Conservation (phyloP, 37 sponge, comb jelly and placozoan species). For the Ephydatia muelleri region DNA sequence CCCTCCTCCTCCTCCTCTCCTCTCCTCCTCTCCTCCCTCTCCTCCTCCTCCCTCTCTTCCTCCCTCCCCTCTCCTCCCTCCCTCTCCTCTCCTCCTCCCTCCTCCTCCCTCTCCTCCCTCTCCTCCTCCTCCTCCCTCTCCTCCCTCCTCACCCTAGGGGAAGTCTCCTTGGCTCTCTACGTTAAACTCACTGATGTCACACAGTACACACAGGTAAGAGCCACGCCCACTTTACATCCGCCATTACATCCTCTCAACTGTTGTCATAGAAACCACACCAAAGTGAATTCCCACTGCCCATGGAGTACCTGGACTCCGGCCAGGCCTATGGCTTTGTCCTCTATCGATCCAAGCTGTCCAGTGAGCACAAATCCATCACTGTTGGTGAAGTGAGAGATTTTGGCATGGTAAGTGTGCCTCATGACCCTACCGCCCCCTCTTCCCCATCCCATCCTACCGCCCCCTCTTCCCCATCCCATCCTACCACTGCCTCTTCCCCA, state of each 20-base stretch:
- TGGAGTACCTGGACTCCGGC: slow-evolving; percentile 79
- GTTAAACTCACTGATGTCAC: slow-evolving; percentile 8
- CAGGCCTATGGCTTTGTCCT: slow-evolving; percentile 85
- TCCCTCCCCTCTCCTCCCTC: slow-evolving; percentile 10
- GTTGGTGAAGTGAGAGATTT: slow-evolving; percentile 59
- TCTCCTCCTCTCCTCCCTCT: not conserved
- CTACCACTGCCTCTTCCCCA: not conserved
- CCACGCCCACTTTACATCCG: not conserved
- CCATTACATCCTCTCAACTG: not conserved
- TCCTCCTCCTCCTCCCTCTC: slow-evolving; percentile 19
- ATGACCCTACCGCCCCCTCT: not conserved
- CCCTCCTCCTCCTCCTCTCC: not conserved
- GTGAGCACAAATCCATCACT: slow-evolving; percentile 13
- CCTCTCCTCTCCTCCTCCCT: not conserved
- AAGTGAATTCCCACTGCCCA: slow-evolving; percentile 45
- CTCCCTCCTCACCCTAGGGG: slow-evolving; percentile 26
- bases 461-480: no score
- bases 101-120: slow-evolving; percentile 20
- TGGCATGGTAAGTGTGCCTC: slow-evolving; percentile 69
- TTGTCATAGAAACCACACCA: slow-evolving; percentile 34
- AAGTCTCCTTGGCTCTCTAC: slow-evolving; percentile 31
- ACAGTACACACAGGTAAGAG: slow-evolving; percentile 33
- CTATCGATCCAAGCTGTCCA: slow-evolving; percentile 58
- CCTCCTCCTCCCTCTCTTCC: slow-evolving; percentile 2
- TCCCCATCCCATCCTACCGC: no score